phyloP scores from a whole-genome alignment of 2,888 invertebrate species.

The Lacanobia wlatinum region DNA sequence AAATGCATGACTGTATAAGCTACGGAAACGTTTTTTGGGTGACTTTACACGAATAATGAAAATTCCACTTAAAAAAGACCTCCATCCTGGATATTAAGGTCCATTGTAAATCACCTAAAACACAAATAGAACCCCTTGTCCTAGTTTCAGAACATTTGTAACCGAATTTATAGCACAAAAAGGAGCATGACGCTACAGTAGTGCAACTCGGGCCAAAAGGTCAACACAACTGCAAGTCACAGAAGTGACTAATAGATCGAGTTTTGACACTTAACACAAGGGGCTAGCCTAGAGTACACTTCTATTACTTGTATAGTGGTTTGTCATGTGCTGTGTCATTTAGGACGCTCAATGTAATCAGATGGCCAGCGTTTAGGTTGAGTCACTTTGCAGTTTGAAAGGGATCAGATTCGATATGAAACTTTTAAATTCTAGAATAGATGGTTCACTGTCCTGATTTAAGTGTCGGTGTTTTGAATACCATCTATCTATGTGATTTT shows the following conservation, averaged over 20 bases:
- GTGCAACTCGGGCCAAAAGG: constrained; percentile 56
- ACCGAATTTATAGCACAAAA: constrained; percentile 41
- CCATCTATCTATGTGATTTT: too few relatives aligned
- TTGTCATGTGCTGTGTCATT: constrained; percentile 54
- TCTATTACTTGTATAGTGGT: constrained; percentile 29
- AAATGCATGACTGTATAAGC: too few relatives aligned
- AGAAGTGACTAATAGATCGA: constrained; percentile 66
- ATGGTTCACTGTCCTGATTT: neutral
- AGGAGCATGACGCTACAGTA: constrained; percentile 48
- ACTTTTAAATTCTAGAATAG: neutral
- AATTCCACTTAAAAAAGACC: neutral
- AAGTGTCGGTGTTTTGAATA: neutral
- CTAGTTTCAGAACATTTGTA: constrained; percentile 38
- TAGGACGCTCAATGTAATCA: constrained; percentile 20
- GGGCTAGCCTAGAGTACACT: constrained; percentile 24
- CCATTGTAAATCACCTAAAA: constrained; percentile 13
- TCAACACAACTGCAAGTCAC: constrained; percentile 65
- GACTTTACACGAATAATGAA: neutral
- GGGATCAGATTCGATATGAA: neutral
- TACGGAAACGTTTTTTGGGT: neutral
- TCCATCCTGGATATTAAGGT: neutral
- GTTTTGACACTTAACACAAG: constrained; percentile 67
- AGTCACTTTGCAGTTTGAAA: constrained; percentile 17
- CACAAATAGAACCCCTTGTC: constrained; percentile 6
- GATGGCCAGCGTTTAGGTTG: constrained; percentile 1